Evolutionary conservation across 2,797 vertebrate genomes (phyloP).

Genomic region (Anabas testudineus): DNA sequence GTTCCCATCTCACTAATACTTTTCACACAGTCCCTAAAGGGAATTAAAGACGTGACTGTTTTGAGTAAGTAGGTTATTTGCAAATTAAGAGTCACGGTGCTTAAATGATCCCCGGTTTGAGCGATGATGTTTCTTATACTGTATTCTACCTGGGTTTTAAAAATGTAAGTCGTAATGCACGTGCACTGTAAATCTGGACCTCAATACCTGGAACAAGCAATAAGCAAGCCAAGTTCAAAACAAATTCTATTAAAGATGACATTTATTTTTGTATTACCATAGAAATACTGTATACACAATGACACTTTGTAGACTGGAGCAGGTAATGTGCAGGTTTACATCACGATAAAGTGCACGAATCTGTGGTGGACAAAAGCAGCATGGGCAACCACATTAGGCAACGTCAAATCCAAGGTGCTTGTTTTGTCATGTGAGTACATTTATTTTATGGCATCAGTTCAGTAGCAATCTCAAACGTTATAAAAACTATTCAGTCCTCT

Average conservation of each 20-base stretch:
- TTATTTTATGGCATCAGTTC: conserved; percentile 52
- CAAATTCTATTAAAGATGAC: conserved; percentile 62
- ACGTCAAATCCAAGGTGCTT: conserved; percentile 42
- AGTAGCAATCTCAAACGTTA: conserved; percentile 66
- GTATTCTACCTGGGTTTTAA: too few species aligned
- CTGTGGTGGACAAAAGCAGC: conserved; percentile 58
- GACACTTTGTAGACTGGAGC: conserved; percentile 58
- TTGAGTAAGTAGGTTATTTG: too few species aligned
- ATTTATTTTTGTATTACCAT: conserved; percentile 71
- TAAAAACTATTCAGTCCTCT: conserved; percentile 67
- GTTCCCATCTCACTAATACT: too few species aligned
- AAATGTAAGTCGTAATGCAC: too few species aligned
- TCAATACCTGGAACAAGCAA: background rate
- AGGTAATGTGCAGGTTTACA: conserved; percentile 67
- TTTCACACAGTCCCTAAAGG: too few species aligned
- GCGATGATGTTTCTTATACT: too few species aligned
- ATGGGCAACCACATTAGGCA: conserved; percentile 58
- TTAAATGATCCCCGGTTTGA: too few species aligned
- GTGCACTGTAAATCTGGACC: too few species aligned
- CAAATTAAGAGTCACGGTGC: too few species aligned
- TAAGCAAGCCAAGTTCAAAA: conserved; percentile 7
- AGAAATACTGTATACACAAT: conserved; percentile 63
- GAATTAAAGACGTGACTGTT: too few species aligned
- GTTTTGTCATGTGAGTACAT: conserved; percentile 27
- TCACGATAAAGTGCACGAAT: conserved; percentile 75